A percentile compares a stretch with the other conserved stretches of the same genome.
Evolutionary conservation across 2,113 vertebrate species (phyloP).

Genomic region (Amazona vittata): DNA sequence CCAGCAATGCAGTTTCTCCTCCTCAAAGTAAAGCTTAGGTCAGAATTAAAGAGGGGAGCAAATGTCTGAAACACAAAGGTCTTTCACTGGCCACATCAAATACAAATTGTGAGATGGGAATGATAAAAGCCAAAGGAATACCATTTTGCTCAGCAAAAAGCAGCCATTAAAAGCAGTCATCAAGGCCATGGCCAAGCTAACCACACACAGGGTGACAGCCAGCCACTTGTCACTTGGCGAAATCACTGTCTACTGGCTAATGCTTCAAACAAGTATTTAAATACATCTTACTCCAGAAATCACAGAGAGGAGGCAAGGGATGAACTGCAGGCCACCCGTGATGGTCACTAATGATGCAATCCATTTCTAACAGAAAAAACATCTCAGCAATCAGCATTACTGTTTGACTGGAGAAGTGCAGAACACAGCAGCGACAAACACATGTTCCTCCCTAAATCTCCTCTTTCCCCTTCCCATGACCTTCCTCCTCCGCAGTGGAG

Average conservation of each 20-base stretch:
- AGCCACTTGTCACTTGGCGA: background rate
- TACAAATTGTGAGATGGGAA: fast-evolving
- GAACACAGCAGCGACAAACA: background rate
- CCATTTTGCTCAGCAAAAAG: background rate
- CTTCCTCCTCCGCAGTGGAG: background rate
- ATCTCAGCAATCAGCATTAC: background rate
- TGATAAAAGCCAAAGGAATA: background rate
- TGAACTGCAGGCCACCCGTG: background rate
- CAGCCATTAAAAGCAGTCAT: background rate
- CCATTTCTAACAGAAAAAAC: background rate
- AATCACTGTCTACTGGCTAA: background rate
- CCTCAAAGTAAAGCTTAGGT: background rate
- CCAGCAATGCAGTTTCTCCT: background rate
- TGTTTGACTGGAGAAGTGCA: background rate
- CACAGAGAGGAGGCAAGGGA: background rate
- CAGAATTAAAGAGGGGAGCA: background rate
- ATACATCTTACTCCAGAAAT: background rate
- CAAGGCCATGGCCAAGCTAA: background rate
- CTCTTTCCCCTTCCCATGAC: background rate
- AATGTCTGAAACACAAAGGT: background rate
- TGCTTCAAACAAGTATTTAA: background rate
- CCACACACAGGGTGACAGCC: fast-evolving
- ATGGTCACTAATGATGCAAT: background rate
- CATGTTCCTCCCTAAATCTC: background rate
- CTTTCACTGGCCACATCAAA: background rate